Evolutionary conservation across 1,140 invertebrate genomes (phyloP).

Genomic region (Caerostris extrusa): DNA sequence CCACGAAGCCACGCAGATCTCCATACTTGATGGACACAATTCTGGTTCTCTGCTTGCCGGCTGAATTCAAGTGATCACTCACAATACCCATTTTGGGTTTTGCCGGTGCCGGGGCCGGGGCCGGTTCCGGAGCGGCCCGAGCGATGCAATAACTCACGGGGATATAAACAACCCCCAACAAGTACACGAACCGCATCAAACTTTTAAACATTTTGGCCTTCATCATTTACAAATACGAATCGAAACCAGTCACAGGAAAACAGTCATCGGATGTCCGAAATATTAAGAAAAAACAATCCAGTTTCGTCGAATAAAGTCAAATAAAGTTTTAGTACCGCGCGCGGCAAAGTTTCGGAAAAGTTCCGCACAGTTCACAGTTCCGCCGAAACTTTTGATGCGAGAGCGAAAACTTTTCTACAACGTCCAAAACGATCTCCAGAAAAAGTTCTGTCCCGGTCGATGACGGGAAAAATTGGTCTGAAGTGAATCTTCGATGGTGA

Average conservation of each 20-base stretch:
- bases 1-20: conserved; percentile 91
- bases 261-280: too few species aligned
- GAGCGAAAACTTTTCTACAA: background rate
- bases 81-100: background rate
- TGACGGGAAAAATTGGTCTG: background rate
- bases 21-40: conserved; percentile 94
- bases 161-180: conserved; percentile 5
- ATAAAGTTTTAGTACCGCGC: background rate
- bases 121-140: background rate
- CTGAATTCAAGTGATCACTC: conserved; percentile 8
- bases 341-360: conserved; percentile 22
- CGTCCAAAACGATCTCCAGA: conserved; percentile 1
- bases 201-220: background rate
- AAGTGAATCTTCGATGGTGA: background rate
- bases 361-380: background rate
- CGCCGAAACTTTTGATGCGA: conserved; percentile 10
- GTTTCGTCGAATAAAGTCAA: background rate
- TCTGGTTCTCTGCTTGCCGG: conserved; percentile 82
- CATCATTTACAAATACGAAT: background rate
- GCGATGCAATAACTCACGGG: background rate
- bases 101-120: background rate
- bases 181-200: background rate
- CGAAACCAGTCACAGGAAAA: too few species aligned
- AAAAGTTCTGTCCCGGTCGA: background rate
- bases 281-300: too few species aligned